These are phyloP conservation scores for Drosophila ficusphila DNA, from an alignment of 1,140 invertebrate genomes.

Conservation along the genomic window DNA sequence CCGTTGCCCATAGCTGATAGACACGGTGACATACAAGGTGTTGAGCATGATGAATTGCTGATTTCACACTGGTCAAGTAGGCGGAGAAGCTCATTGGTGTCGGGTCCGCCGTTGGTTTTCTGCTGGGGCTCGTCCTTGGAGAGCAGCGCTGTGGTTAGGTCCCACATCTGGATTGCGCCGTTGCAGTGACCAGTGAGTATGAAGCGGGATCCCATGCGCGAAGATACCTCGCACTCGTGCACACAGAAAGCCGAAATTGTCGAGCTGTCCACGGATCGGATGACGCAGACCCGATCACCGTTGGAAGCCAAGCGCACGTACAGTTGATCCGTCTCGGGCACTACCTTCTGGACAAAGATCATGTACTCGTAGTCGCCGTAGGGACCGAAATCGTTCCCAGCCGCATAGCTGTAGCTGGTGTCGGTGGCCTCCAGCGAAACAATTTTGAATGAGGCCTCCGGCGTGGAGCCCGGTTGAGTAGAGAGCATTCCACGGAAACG, in stretches of 20 bases:
- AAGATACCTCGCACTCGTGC: constrained; percentile 98
- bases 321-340: constrained; percentile 97
- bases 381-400: constrained; percentile 95
- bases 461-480: constrained; percentile 98
- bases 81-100: constrained; percentile 94
- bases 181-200: constrained; percentile 98
- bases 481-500: constrained; percentile 98
- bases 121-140: constrained; percentile 88
- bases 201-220: constrained; percentile 95
- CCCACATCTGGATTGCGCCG: constrained; percentile 99
- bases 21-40: constrained; percentile 93
- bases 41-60: constrained; percentile 92
- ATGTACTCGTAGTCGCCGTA: constrained; percentile 99
- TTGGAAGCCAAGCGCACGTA: constrained; percentile 97
- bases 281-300: constrained; percentile 96
- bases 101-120: constrained; percentile 91
- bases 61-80: constrained; percentile 97
- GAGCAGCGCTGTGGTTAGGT: constrained; percentile 95
- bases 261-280: constrained; percentile 97
- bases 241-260: constrained; percentile 98
- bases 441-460: constrained; percentile 96
- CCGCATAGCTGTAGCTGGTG: constrained; percentile 89
- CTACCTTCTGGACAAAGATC: constrained; percentile 98
- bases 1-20: constrained; percentile 85
- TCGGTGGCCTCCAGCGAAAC: constrained; percentile 88